Conservation (phyloP, 2,888 invertebrate species). For the Torymus texanus region DNA sequence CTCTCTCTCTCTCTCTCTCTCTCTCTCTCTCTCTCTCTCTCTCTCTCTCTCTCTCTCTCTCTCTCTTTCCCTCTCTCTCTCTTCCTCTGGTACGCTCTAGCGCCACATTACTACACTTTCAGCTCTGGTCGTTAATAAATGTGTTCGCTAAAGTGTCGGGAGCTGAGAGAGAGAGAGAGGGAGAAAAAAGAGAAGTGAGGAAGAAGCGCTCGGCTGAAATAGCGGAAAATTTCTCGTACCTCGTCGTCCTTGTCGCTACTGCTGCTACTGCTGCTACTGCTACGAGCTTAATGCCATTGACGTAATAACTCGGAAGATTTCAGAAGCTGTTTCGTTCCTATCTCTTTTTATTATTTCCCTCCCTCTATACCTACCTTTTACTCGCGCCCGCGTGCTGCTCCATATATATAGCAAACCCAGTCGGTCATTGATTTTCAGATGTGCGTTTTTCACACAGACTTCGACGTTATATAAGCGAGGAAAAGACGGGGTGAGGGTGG, state of each 20-base stretch:
- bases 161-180: not conserved
- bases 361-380: not conserved
- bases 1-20: no score
- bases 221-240: constrained; percentile 26
- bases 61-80: not conserved
- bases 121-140: constrained; percentile 40
- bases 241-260: not conserved
- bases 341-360: constrained; percentile 3
- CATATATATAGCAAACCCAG: no score
- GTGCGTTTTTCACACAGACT: no score
- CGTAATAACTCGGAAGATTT: constrained; percentile 6
- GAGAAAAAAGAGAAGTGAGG: constrained; percentile 1
- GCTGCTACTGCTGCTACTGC: not conserved
- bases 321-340: no score
- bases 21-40: no score
- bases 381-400: not conserved
- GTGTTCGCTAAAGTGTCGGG: constrained; percentile 26
- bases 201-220: not conserved
- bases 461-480: no score
- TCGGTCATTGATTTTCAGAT: no score
- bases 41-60: no score
- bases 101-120: constrained; percentile 25
- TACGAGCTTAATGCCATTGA: constrained; percentile 14
- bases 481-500: no score
- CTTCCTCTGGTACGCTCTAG: constrained; percentile 18